Percentiles rank a stretch among this genome's conserved stretches.
These are phyloP conservation scores for Micrasema longulum DNA, from an alignment of 1,140 invertebrate genomes.

Conservation along the genomic window DNA sequence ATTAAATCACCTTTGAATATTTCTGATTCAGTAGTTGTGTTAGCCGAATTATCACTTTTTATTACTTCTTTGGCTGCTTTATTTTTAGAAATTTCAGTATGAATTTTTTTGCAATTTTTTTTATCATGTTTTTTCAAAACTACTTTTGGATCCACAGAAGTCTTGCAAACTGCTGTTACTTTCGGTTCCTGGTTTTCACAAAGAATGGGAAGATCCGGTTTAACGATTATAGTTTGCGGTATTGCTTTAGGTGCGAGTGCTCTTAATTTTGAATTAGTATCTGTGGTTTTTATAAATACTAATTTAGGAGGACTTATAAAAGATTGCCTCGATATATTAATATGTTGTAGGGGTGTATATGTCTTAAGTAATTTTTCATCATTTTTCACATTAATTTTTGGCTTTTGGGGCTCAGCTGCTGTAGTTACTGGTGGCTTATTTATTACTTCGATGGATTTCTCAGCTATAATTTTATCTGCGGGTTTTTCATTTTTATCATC, in stretches of 20 bases:
- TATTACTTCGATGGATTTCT: slow-evolving; percentile 43
- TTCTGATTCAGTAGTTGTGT: background rate
- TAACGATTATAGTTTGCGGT: slow-evolving; percentile 65
- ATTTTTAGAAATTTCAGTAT: slow-evolving; percentile 57
- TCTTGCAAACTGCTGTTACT: slow-evolving; percentile 32
- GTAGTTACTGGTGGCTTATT: slow-evolving; percentile 52
- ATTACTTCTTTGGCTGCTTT: slow-evolving; percentile 53
- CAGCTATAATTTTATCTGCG: slow-evolving; percentile 41
- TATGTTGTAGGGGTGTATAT: slow-evolving; percentile 60
- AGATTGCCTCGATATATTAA: slow-evolving; percentile 60
- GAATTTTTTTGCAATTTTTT: slow-evolving; percentile 65
- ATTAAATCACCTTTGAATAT: slow-evolving; percentile 24
- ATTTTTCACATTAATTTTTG: slow-evolving; percentile 65
- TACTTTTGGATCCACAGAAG: slow-evolving; percentile 35
- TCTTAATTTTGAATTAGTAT: slow-evolving; percentile 59
- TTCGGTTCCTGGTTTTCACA: slow-evolving; percentile 32
- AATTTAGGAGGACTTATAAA: slow-evolving; percentile 67
- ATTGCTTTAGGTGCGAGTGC: slow-evolving; percentile 58
- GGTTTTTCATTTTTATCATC: slow-evolving; percentile 60
- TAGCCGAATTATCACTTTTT: slow-evolving; percentile 55
- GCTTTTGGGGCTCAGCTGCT: slow-evolving; percentile 46
- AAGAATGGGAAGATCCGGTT: slow-evolving; percentile 50
- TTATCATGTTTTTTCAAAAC: slow-evolving; percentile 56
- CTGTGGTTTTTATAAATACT: slow-evolving; percentile 66
- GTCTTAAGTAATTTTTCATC: slow-evolving; percentile 66